Evolutionary conservation across 2,888 invertebrate genomes (phyloP), one percentile per base, ranked within the genome.

Genomic region (Amphimallon solstitiale): DNA sequence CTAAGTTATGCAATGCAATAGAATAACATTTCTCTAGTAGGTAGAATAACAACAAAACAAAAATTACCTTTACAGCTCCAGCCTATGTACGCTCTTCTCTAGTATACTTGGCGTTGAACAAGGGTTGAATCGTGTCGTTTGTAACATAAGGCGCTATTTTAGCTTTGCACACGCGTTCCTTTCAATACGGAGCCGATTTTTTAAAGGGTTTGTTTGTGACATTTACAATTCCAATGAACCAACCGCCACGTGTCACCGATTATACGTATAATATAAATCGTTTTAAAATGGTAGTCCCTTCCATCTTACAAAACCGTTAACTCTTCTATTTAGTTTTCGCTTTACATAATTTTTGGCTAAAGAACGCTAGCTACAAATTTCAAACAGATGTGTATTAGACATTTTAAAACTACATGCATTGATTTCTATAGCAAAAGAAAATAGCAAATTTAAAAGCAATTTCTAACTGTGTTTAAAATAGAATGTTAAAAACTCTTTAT

Each of bases 191-290:
- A 76, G 75, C 75, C 74, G 67, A 73, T 74, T 76, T 74, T 74
- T 73, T 71, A 78, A 79, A 77, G 79, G 78, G 76, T 68, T 29
- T 67, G 62, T 63, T 78, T 78, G 75, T 75, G 77, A 77, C 78
- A 78, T 80, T 78, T 78, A 76, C 76, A 77, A 79, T 79, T 79
- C 77, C 74, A 77, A 75, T 74, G 73, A 77, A 74, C 75, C 75
- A 74, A 77, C 78, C 76, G 78, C 72, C 79, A 79, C 80, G 80
- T 79, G 80, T 74, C 77, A 71, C 74, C 73, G 73, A 76, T 79
- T 78, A 80, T 59, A 59, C 73, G 62, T 72, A 70, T 74, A 71
- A 72, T 74, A 77, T 75, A 75, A 75, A 74, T 69, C 75, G 73
- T 68, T 77, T 75, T 74, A 75, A 78, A 78, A 77, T 78, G 77